Evolutionary conservation across 2,113 vertebrate species (phyloP).

Genomic region (pig (Sus scrofa)): DNA sequence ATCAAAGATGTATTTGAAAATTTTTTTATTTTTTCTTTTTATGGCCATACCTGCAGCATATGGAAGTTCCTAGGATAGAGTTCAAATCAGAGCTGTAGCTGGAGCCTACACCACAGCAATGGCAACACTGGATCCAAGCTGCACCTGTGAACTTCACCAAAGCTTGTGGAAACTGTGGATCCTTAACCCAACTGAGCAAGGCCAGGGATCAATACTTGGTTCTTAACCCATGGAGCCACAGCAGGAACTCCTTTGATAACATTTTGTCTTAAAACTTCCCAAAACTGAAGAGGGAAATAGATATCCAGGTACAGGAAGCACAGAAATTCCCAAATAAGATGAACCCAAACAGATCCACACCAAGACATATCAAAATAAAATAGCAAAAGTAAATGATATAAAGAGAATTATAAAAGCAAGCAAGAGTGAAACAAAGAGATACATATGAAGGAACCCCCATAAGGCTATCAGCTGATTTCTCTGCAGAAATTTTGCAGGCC

Average conservation of each 20-base stretch:
- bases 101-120: no score
- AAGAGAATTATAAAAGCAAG: neutral
- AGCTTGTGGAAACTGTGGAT: no score
- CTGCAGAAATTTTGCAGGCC: neutral
- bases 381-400: neutral
- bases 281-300: neutral
- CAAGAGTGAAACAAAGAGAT: neutral
- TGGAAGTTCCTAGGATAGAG: no score
- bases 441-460: neutral
- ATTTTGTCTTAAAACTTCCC: neutral
- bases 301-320: neutral
- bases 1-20: neutral
- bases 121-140: no score
- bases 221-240: no score
- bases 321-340: neutral
- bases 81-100: no score
- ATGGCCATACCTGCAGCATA: no score
- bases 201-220: no score
- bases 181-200: no score
- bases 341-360: neutral
- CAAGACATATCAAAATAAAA: neutral
- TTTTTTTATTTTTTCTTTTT: no score
- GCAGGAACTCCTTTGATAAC: neutral
- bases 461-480: neutral
- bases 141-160: no score